Base-by-base conservation (phyloP, 2,113 vertebrate species). In the Mirza zaza region DNA sequence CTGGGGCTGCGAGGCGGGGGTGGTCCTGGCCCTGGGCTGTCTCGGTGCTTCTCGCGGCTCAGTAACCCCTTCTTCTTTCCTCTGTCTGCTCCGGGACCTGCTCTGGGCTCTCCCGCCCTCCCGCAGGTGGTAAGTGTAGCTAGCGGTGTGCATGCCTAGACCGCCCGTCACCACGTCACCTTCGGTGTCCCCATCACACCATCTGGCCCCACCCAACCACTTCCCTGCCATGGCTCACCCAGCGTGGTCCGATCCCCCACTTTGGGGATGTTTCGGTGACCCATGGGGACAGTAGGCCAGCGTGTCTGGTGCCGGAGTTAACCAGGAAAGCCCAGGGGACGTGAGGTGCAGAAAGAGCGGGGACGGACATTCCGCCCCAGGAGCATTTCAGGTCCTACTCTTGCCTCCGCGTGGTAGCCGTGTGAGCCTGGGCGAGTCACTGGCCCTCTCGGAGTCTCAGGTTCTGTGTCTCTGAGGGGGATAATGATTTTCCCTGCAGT, bases 111-210 rank as follows among this genome's bases (percentile, higher is more conserved):
- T 98, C 98, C 98, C 97, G 98, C 88, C 96, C 97, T 98, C 98
- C 98, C 85, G 98, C 98, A 99, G 99, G 99, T 99, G 99, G 99
- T 99, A 99, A 99, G 99, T 99, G 98, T 94, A 97, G 97, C 61
- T 36, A 61, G 92, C 17, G 92, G 86, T 55, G 36, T 97, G 97
- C 97, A 97, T 97, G 97, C 93, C 79, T 8, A 52, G 93, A 93
- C 12, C 29, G 29, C 39, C 45, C 34, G 52, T 96, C 80, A 93
- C 86, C 95, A 79, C 93, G 70, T 73, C n/a, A 6, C 83, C 85
- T 42, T 70, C 73, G 71, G 81, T 94, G 95, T 95, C 65, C 91
- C 36, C 81, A 50, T 94, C 92, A 77, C 29, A 76, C 68, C 63
- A 25, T 94, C 88, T 42, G 88, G 68, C 59, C 59, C 59, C 68